Base-by-base conservation (phyloP, 2,113 vertebrate genomes). In the Mystacornis crossleyi region DNA sequence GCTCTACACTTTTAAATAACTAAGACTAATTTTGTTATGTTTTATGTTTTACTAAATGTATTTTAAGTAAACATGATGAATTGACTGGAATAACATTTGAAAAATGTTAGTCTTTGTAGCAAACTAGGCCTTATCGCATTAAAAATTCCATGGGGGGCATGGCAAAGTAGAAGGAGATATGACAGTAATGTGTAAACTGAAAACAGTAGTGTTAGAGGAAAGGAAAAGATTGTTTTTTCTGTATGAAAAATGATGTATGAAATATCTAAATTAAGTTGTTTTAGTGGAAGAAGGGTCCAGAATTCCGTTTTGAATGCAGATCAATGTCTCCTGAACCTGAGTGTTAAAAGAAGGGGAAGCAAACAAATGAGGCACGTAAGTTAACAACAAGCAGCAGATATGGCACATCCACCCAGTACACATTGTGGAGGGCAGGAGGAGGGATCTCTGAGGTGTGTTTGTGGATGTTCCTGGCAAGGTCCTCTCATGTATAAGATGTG, bases 1-100 rank as follows among this genome's bases (percentile, higher is more conserved):
- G 87, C 79, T 91, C 60, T 60, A 80, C 74, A 82, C 67, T 96
- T 91, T 92, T 95, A 96, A 97, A 94, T 96, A 97, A 96, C 90
- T 92, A 73, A 86, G 71, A 96, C 55, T 75, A 73, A 95, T 92
- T 96, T 86, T 90, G 55, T 81, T 88, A 92, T 88, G 34, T 36
- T 92, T 94, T 94, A 89, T 67, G 43, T 90, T 90, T 94, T 88
- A 69, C 34, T 81, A 81, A 55, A 95, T 45, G 12, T 88, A 71
- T 95, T 92, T 97, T 95, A 94, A 90, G 72, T 86, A 96, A 94
- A 95, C 45, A 9, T 86, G 88, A 88, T 72, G 34, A 83, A 90
- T 67, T 83, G 34, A 16, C 33, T 40, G 14, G 15, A 96, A 77
- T 66, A 90, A 73, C 34, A 55, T 40, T 94, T 74, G 28, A 86